Evolutionary conservation across 2,888 invertebrate genomes (phyloP), one percentile per base, ranked within the genome.

Genomic region (Drosophila atripex): DNA sequence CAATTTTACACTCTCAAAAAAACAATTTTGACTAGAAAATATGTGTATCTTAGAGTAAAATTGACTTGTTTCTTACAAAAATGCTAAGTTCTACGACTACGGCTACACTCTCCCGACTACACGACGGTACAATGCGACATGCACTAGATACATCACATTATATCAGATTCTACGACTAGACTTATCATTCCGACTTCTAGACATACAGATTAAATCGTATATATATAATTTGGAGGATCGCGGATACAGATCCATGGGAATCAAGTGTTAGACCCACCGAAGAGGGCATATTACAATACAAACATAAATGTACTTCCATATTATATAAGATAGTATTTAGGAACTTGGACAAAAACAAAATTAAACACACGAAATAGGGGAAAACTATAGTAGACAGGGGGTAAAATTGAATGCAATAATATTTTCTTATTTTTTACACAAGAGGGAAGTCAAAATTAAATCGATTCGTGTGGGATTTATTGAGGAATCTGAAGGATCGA

Each of bases 91-190:
- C 16, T 53, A 32, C 55, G 4, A 4, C 55, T 59, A 56, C 8
- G 14, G 18, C 16, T 35, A 50, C 7, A n/a, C n/a, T 23, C 21
- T n/a, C 12, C 18, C 41, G 6, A 14, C 50, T 51, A 51, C 16
- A 39, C 16, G n/a, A 46, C n/a, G n/a, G 45, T 64, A 52, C 64
- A 65, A 64, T 53, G 54, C 64, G 25, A 47, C 64, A 65, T 65
- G 64, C 64, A 65, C 54, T 53, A 65, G 39, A 38, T 46, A 46
- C 65, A 41, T 32, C 45, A 45, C 45, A 58, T 18, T 39, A 32
- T 38, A 12, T 30, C 45, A 23, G 38, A 30, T 28, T 18, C 14
- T 65, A 45, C 23, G 21, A 12, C 45, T 38, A 16, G 14, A 4
- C 9, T 16, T 28, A 21, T 23, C 63, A 63, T 63, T 45, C 63